Percentiles rank a stretch among this genome's conserved stretches.
Conservation (phyloP, 2,113 vertebrate genomes). For the Desmodus rotundus region DNA sequence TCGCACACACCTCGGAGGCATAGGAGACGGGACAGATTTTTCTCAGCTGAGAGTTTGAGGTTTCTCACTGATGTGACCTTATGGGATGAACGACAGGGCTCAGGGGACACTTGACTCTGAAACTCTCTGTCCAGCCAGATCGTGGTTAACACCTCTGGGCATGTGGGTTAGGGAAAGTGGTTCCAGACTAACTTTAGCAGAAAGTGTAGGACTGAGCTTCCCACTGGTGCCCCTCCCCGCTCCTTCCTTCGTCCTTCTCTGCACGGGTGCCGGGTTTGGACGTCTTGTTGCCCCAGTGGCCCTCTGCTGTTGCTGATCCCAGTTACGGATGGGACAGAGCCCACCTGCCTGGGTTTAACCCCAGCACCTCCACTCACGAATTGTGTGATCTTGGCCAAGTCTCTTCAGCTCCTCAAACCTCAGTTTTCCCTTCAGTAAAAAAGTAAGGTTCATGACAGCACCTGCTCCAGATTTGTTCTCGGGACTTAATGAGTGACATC, state of each 20-base stretch:
- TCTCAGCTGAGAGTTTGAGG: neutral
- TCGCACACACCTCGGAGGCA: rapidly evolving
- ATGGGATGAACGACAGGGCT: constrained; percentile 17
- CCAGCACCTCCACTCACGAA: neutral
- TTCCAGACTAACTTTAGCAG: neutral
- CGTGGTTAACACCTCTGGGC: neutral
- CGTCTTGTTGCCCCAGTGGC: neutral
- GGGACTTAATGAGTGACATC: neutral
- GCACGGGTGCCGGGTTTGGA: neutral
- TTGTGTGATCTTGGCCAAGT: neutral
- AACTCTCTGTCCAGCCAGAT: neutral
- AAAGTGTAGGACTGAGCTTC: neutral
- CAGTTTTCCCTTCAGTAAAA: neutral
- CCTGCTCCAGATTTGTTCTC: neutral
- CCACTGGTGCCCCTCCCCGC: rapidly evolving
- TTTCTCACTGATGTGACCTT: constrained; percentile 32
- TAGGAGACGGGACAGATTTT: neutral
- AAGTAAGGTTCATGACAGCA: neutral
- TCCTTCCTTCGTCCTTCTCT: neutral
- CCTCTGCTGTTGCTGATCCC: neutral
- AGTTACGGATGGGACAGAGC: neutral
- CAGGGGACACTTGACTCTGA: neutral
- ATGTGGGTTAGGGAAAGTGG: neutral
- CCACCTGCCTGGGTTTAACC: neutral
- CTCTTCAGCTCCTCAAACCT: neutral